Conservation (phyloP, 2,888 invertebrate genomes). For the Hipparchia semele region DNA sequence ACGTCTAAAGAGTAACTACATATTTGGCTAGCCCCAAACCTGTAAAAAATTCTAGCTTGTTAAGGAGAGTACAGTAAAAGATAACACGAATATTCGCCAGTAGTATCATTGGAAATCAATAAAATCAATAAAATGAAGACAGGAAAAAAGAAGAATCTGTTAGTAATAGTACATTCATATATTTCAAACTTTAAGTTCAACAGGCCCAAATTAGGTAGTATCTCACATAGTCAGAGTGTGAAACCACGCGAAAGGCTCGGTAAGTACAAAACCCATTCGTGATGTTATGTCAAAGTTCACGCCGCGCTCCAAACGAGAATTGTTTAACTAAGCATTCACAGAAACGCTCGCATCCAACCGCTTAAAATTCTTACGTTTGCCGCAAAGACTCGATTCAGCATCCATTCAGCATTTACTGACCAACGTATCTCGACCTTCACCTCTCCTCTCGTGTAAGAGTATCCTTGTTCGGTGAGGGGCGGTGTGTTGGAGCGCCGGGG, state of each 20-base stretch:
- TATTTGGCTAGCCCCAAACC: too few species aligned
- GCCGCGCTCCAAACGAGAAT: constrained; percentile 32
- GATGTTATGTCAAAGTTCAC: constrained; percentile 31
- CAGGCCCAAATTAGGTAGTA: not conserved
- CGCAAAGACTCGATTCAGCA: constrained; percentile 63
- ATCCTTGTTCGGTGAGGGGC: constrained; percentile 41
- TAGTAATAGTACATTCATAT: not conserved
- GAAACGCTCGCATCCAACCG: constrained; percentile 44
- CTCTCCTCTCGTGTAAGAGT: constrained; percentile 38
- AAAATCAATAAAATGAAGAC: too few species aligned
- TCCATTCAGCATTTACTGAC: constrained; percentile 59
- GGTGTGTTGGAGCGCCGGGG: constrained; percentile 45
- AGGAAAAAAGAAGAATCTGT: too few species aligned
- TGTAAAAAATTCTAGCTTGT: too few species aligned
- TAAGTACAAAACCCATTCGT: constrained; percentile 11
- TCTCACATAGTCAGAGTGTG: constrained; percentile 21
- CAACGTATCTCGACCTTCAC: constrained; percentile 48
- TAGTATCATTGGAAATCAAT: too few species aligned
- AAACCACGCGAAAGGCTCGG: constrained; percentile 28
- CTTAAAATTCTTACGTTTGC: constrained; percentile 67
- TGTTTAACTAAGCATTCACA: constrained; percentile 41
- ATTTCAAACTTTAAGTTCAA: not conserved
- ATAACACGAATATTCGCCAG: too few species aligned
- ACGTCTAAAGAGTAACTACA: too few species aligned
- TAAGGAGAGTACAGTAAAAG: too few species aligned